Percentiles rank a stretch among this genome's conserved stretches.
Conservation (phyloP, 2,888 invertebrate species). For the Bombylius major region DNA sequence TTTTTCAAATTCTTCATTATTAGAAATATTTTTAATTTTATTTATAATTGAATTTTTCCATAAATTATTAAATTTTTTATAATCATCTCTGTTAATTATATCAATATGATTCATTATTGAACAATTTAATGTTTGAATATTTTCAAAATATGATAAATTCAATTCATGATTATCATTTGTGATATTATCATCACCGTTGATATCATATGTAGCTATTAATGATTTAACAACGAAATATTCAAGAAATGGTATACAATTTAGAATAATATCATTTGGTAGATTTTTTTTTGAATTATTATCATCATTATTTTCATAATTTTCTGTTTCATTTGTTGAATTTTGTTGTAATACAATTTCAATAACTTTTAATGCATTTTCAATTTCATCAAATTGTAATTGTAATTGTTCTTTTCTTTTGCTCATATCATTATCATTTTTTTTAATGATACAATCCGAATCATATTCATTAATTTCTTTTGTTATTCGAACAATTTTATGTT, state of each 20-base stretch:
- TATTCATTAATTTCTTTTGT: too few species aligned
- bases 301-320: neutral
- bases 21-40: neutral
- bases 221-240: slow-evolving; percentile 26
- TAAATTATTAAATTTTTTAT: slow-evolving; percentile 15
- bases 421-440: too few species aligned
- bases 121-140: slow-evolving; percentile 20
- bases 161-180: neutral
- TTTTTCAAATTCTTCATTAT: slow-evolving; percentile 14
- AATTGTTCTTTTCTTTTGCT: too few species aligned
- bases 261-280: slow-evolving; percentile 10
- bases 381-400: neutral
- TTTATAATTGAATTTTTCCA: slow-evolving; percentile 8
- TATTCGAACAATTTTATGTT: neutral
- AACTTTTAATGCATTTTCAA: neutral
- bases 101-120: slow-evolving; percentile 21
- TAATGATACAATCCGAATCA: too few species aligned
- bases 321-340: too few species aligned
- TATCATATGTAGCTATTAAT: slow-evolving; percentile 2
- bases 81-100: slow-evolving; percentile 15
- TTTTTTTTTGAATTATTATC: neutral
- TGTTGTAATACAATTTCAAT: neutral
- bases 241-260: slow-evolving; percentile 18
- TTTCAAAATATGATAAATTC: slow-evolving; percentile 18
- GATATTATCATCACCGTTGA: too few species aligned